phyloP scores from a whole-genome alignment of 1,140 invertebrate genomes.

The Lepidotrigona ventralis region DNA sequence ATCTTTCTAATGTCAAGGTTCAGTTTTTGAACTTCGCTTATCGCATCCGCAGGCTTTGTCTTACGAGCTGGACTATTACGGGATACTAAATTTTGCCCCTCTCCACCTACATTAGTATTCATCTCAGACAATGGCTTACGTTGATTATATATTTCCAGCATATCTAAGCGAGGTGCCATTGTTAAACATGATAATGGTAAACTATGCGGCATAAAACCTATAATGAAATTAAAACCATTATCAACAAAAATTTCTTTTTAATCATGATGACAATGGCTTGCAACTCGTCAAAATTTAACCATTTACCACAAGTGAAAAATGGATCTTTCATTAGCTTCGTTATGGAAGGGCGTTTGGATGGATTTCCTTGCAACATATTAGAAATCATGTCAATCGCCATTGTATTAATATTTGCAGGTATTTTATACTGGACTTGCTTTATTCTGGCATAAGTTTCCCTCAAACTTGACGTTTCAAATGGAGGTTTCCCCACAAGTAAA shows the following conservation, averaged over 20 bases:
- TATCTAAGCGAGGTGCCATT: slow-evolving; percentile 93
- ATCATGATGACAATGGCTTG: neutral
- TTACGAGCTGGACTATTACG: slow-evolving; percentile 66
- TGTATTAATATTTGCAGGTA: slow-evolving; percentile 86
- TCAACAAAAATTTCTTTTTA: neutral
- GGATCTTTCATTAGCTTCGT: slow-evolving; percentile 87
- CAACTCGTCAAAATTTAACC: neutral
- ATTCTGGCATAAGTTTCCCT: slow-evolving; percentile 96
- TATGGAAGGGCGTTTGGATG: slow-evolving; percentile 89
- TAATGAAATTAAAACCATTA: slow-evolving; percentile 4
- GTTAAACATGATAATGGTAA: slow-evolving; percentile 94
- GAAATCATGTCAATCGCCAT: slow-evolving; percentile 90
- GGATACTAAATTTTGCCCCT: slow-evolving; percentile 56
- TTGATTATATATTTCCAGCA: slow-evolving; percentile 82
- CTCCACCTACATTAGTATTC: slow-evolving; percentile 77
- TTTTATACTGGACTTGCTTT: slow-evolving; percentile 94
- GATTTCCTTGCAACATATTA: slow-evolving; percentile 91
- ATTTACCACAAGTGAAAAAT: slow-evolving; percentile 83
- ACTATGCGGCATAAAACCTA: slow-evolving; percentile 89
- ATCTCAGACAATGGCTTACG: slow-evolving; percentile 86
- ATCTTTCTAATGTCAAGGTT: slow-evolving; percentile 71
- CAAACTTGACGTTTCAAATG: slow-evolving; percentile 95
- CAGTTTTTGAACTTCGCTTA: slow-evolving; percentile 60
- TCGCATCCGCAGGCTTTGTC: slow-evolving; percentile 50
- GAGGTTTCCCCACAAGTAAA: slow-evolving; percentile 95